phyloP scores from a whole-genome alignment of 1,140 invertebrate genomes.

The Caligus rogercresseyi region DNA sequence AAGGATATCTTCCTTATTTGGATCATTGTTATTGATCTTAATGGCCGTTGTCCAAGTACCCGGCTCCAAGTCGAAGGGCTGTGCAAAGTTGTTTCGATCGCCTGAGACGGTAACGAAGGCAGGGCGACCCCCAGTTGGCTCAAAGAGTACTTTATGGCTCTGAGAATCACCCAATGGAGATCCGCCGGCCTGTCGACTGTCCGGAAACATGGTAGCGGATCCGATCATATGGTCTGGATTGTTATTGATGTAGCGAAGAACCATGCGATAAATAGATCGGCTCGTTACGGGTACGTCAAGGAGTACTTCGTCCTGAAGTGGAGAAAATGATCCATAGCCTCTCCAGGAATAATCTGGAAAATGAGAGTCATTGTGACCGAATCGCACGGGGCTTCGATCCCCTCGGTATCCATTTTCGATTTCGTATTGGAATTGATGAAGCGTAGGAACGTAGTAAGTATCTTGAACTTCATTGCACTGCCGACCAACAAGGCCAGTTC shows the following conservation, averaged over 20 bases:
- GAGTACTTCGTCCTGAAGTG: slow-evolving; percentile 44
- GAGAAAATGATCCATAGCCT: slow-evolving; percentile 83
- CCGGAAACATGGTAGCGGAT: slow-evolving; percentile 58
- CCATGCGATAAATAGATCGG: slow-evolving; percentile 75
- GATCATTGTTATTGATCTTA: slow-evolving; percentile 14
- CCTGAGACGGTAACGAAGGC: slow-evolving; percentile 13
- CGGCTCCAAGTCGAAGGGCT: slow-evolving; percentile 15
- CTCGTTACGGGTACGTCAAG: slow-evolving; percentile 65
- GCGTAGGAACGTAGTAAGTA: slow-evolving; percentile 81
- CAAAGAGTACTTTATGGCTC: slow-evolving; percentile 16
- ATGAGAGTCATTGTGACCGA: slow-evolving; percentile 56
- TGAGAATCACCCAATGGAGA: slow-evolving; percentile 40
- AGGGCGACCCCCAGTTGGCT: slow-evolving; percentile 4
- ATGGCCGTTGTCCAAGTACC: background rate
- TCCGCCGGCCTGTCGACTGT: slow-evolving; percentile 38
- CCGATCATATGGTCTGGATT: slow-evolving; percentile 54
- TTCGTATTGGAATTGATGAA: slow-evolving; percentile 55
- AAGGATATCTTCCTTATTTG: background rate
- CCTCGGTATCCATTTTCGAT: slow-evolving; percentile 33
- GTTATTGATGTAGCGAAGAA: slow-evolving; percentile 71
- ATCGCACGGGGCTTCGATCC: slow-evolving; percentile 31
- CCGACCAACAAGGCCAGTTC: slow-evolving; percentile 59
- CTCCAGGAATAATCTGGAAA: slow-evolving; percentile 90
- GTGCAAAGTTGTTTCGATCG: background rate
- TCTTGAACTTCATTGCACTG: slow-evolving; percentile 67